Conservation (phyloP, 2,113 vertebrate genomes). For the zebrafish (Danio rerio) region GRCz12tu NC_133197.1:13129001-13129500, state of each 20-base stretch:
- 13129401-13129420: constrained; percentile 36
- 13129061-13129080: constrained; percentile 60
- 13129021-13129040: not conserved
- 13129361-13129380: not conserved
- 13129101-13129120: constrained; percentile 43
- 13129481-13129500: constrained; percentile 28
- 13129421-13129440: constrained; percentile 39
- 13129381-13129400: constrained; percentile 24
- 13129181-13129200: constrained; percentile 28
- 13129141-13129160: constrained; percentile 47
- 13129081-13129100: constrained; percentile 34
- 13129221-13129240: constrained; percentile 1
- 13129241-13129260: not conserved
- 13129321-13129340: not conserved
- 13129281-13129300: not conserved
- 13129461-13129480: constrained; percentile 44
- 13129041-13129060: not conserved
- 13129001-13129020: constrained; percentile 14
- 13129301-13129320: constrained; percentile 12
- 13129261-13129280: not conserved
- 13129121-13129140: constrained; percentile 45
- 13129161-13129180: constrained; percentile 44
- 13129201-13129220: constrained; percentile 41
- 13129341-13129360: not conserved
- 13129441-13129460: not conserved